Evolutionary conservation across 2,888 invertebrate genomes (phyloP).

Genomic region (Autographa gamma): DNA sequence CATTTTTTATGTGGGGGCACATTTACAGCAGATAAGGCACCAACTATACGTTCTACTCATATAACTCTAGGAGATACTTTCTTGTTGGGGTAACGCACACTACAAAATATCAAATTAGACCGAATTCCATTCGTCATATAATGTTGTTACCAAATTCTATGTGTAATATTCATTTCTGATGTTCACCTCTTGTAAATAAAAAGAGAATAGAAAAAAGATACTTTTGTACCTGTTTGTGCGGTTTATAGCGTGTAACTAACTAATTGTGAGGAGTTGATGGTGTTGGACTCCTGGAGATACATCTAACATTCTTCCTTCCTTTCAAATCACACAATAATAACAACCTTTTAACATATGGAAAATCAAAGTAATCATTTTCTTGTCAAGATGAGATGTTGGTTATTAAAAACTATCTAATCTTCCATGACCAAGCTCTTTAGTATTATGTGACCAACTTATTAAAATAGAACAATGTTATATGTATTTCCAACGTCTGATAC

Average conservation of each 20-base stretch:
- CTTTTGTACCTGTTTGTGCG: constrained; percentile 85
- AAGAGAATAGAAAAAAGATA: constrained; percentile 74
- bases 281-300: constrained; percentile 45
- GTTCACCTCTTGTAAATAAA: constrained; percentile 79
- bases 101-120: constrained; percentile 64
- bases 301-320: constrained; percentile 28
- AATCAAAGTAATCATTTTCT: too few relatives aligned
- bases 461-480: constrained; percentile 23
- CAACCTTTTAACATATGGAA: too few relatives aligned
- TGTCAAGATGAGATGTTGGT: neutral
- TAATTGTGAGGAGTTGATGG: constrained; percentile 57
- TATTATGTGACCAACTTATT: neutral
- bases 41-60: too few relatives aligned
- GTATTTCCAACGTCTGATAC: constrained; percentile 47
- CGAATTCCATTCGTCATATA: constrained; percentile 59
- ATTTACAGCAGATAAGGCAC: too few relatives aligned
- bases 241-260: constrained; percentile 73
- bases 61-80: too few relatives aligned
- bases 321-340: too few relatives aligned
- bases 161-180: constrained; percentile 62
- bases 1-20: too few relatives aligned
- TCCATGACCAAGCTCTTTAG: neutral
- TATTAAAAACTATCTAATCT: neutral
- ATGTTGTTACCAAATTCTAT: constrained; percentile 67
- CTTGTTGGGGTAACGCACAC: too few relatives aligned